These are phyloP conservation scores for Tridacna gigas DNA, from an alignment of 2,888 invertebrate genomes.

Conservation along the genomic window DNA sequence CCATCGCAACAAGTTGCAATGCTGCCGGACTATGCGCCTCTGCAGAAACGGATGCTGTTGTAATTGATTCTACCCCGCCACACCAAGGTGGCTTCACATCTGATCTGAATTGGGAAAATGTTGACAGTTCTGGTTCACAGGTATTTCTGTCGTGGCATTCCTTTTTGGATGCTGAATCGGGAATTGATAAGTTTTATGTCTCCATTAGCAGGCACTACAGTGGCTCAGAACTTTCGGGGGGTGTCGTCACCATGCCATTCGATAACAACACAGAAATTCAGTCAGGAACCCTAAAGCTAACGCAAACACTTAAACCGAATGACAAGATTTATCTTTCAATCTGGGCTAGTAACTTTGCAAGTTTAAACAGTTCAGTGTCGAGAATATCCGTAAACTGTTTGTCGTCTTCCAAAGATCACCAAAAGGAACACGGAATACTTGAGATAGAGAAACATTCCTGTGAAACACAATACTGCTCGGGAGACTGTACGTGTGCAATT, in stretches of 20 bases:
- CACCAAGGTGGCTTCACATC: slow-evolving; percentile 62
- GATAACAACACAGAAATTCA: background rate
- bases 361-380: slow-evolving; percentile 50
- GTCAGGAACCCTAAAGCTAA: slow-evolving; percentile 10
- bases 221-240: slow-evolving; percentile 54
- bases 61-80: slow-evolving; percentile 70
- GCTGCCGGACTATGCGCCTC: slow-evolving; percentile 63
- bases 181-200: slow-evolving; percentile 49
- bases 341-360: slow-evolving; percentile 61
- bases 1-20: slow-evolving; percentile 60
- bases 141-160: slow-evolving; percentile 64
- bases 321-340: slow-evolving; percentile 50
- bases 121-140: background rate
- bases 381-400: slow-evolving; percentile 49
- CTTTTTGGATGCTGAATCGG: slow-evolving; percentile 63
- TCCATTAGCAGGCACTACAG: slow-evolving; percentile 51
- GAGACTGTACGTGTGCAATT: slow-evolving; percentile 67
- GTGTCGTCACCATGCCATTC: background rate
- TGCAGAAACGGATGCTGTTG: slow-evolving; percentile 40
- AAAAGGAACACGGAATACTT: slow-evolving; percentile 33
- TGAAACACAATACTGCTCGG: slow-evolving; percentile 61
- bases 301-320: background rate
- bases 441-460: slow-evolving; percentile 65
- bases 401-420: background rate
- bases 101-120: slow-evolving; percentile 48